phyloP scores from a whole-genome alignment of 2,888 invertebrate species.

The Helicoverpa assulta region DNA sequence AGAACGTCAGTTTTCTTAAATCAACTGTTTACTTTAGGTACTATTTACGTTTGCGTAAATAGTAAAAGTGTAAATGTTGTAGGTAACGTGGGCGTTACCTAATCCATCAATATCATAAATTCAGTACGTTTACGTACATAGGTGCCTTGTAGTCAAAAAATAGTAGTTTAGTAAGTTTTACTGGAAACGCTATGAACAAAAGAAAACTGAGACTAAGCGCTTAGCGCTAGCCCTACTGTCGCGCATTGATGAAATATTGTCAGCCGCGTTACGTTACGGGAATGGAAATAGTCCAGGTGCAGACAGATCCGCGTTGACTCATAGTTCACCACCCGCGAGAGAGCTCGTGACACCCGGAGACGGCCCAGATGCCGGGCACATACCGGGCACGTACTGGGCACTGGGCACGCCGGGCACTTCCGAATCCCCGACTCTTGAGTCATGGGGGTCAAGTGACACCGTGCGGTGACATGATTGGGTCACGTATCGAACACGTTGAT shows the following conservation, averaged over 20 bases:
- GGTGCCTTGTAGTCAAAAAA: too few relatives aligned
- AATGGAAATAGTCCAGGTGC: constrained; percentile 61
- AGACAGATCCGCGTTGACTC: constrained; percentile 67
- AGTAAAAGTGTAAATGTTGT: too few relatives aligned
- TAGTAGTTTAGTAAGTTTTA: too few relatives aligned
- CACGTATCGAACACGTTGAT: background rate
- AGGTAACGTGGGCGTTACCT: too few relatives aligned
- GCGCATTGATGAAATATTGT: constrained; percentile 52
- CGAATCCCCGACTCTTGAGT: constrained; percentile 14
- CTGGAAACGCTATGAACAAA: background rate
- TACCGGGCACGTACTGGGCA: constrained; percentile 6
- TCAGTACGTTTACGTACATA: too few relatives aligned
- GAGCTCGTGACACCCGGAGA: constrained; percentile 29
- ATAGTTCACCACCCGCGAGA: constrained; percentile 40
- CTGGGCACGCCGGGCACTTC: constrained; percentile 10
- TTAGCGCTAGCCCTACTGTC: constrained; percentile 47
- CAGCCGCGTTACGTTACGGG: constrained; percentile 54
- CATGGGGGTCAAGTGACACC: background rate
- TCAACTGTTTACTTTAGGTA: too few relatives aligned
- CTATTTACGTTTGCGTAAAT: too few relatives aligned
- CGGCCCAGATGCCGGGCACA: background rate
- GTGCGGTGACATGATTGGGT: background rate
- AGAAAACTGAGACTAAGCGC: background rate
- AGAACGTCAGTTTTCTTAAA: too few relatives aligned
- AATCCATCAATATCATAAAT: too few relatives aligned